A percentile compares a stretch with the other conserved stretches of the same genome.
phyloP scores from a whole-genome alignment of 2,113 vertebrate species.

The Hippolais icterina region DNA sequence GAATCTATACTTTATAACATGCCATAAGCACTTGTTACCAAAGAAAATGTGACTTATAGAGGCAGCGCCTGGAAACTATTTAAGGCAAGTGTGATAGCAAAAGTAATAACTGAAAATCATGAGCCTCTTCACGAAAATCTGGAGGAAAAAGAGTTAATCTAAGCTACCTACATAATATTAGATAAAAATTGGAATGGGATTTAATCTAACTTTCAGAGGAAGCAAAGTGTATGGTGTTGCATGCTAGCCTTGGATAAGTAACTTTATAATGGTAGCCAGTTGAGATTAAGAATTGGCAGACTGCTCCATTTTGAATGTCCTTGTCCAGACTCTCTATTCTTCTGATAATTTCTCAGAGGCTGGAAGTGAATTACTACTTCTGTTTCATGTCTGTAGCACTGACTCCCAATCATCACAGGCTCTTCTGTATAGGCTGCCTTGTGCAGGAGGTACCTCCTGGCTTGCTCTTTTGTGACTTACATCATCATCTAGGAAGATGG shows the following conservation, averaged over 20 bases:
- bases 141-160: background rate
- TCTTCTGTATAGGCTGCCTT: background rate
- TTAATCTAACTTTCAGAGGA: background rate
- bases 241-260: background rate
- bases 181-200: background rate
- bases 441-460: background rate
- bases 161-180: background rate
- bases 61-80: background rate
- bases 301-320: background rate
- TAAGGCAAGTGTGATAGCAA: background rate
- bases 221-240: background rate
- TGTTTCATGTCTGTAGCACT: background rate
- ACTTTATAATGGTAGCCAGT: background rate
- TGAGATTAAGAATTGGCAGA: background rate
- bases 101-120: background rate
- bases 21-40: background rate
- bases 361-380: background rate
- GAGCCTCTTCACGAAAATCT: background rate
- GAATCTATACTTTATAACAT: background rate
- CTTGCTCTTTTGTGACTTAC: background rate
- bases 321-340: background rate
- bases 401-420: background rate
- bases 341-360: background rate
- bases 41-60: background rate
- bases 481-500: background rate